Conservation (phyloP, 2,888 invertebrate species). For the Phaedon cochleariae region DNA sequence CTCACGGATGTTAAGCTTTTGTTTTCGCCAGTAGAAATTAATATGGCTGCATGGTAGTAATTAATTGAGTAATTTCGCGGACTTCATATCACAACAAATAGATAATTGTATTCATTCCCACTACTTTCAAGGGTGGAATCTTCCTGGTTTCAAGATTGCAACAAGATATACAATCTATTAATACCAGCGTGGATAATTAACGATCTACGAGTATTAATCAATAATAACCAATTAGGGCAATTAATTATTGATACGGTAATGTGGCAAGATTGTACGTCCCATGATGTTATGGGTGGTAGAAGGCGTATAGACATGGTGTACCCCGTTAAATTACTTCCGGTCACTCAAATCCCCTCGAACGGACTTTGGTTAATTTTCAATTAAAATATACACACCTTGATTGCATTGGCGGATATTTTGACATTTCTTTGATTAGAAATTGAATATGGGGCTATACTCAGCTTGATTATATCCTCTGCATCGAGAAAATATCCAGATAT, state of each 20-base stretch:
- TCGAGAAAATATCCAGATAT: no score
- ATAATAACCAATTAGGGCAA: constrained; percentile 50
- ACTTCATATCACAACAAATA: no score
- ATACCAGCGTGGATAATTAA: constrained; percentile 41
- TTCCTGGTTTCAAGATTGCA: no score
- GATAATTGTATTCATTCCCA: no score
- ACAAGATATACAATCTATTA: no score
- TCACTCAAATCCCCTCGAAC: constrained; percentile 42
- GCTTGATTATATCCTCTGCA: neutral
- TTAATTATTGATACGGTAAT: constrained; percentile 48
- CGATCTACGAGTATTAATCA: constrained; percentile 48
- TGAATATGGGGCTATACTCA: neutral
- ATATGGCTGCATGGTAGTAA: neutral
- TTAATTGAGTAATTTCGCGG: neutral
- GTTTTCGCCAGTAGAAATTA: neutral
- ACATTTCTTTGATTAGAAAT: neutral
- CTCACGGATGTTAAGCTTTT: constrained; percentile 1
- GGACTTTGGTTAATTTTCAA: constrained; percentile 38
- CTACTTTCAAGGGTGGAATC: no score
- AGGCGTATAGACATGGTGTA: constrained; percentile 42
- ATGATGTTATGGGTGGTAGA: constrained; percentile 39
- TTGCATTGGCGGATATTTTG: neutral
- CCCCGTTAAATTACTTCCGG: constrained; percentile 48
- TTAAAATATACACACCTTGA: constrained; percentile 37
- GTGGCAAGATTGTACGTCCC: constrained; percentile 41